Evolutionary conservation across 1,140 invertebrate genomes (phyloP), one percentile per base, ranked within the genome.

Genomic region (Drosophila ambigua): DNA sequence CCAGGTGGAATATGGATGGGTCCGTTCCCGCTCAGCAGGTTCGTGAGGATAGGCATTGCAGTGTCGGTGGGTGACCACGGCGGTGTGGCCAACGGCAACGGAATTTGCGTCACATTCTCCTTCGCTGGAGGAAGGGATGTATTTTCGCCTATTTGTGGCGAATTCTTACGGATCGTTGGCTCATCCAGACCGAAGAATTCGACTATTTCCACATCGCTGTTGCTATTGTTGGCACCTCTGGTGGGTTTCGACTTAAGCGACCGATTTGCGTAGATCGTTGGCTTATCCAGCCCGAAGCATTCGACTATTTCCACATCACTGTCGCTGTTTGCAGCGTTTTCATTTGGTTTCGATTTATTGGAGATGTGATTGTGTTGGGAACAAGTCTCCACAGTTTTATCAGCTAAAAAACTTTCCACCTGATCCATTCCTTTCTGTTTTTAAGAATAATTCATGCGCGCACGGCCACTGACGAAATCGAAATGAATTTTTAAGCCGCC

Each of bases 61-160:
- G 8, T 23, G 8, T 52, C 48, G 6, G 24, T 26, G 4, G 79
- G 64, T 1, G 79, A 83, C 39, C 63, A 51, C 5, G 79, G 79
- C 0, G 79, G 79, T 2, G 79, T 82, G 35, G 41, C 46, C 11
- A 77, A 24, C 0, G 52, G 28, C 0, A 31, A 16, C 0, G 71
- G 57, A 28, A 59, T 15, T 9, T 28, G 43, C 5, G 15, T 45
- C 26, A 9, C n/a, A 23, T 35, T 35, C 24, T 6, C 5, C 23
- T 58, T 65, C 16, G 13, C 23, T 45, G 11, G 1, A 2, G n/a
- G 6, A 8, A 20, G 0, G 28, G 7, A 7, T 31, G 28, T 7
- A 2, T 24, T 24, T 24, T 24, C 23, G 23, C 23, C 23, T 3
- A 4, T 23, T 16, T 13, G 28, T 16, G 26, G 23, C 26, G 20